phyloP scores from a whole-genome alignment of 2,797 vertebrate species.

The Epinephelus awoara region DNA sequence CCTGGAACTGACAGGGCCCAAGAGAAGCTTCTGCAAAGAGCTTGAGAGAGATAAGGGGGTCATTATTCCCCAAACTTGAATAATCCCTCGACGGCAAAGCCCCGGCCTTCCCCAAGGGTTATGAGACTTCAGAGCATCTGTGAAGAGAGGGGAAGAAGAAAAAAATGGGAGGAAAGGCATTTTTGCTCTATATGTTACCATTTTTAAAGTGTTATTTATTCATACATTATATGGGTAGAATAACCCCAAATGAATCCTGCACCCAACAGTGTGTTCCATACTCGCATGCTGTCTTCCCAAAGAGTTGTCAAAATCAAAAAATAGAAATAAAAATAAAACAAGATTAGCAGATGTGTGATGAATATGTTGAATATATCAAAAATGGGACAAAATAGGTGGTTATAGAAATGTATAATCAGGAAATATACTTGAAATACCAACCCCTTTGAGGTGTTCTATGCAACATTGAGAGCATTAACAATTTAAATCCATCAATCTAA shows the following conservation, averaged over 20 bases:
- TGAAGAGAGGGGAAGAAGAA: constrained; percentile 23
- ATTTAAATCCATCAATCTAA: too few relatives aligned
- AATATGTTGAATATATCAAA: background rate
- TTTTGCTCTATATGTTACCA: constrained; percentile 24
- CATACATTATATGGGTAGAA: background rate
- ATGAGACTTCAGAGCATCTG: constrained; percentile 53
- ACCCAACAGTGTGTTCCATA: background rate
- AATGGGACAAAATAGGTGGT: background rate
- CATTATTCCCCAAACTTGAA: constrained; percentile 82
- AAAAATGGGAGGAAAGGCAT: constrained; percentile 7
- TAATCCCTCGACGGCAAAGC: constrained; percentile 74
- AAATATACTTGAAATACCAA: background rate
- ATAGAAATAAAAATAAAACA: background rate
- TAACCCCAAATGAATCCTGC: background rate
- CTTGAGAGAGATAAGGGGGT: constrained; percentile 74
- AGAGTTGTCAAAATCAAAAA: background rate
- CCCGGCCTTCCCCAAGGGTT: constrained; percentile 63
- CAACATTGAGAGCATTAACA: too few relatives aligned
- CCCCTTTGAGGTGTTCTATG: too few relatives aligned
- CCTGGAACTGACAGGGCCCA: constrained; percentile 73
- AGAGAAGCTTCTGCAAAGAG: constrained; percentile 76
- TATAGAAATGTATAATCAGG: background rate
- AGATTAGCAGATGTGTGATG: background rate
- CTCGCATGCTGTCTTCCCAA: background rate
- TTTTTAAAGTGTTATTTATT: constrained; percentile 29